Percentiles rank a stretch among this genome's conserved stretches.
These are phyloP conservation scores for Thalassarche chlororhynchos DNA, from an alignment of 2,113 vertebrate species.

Conservation along the genomic window DNA sequence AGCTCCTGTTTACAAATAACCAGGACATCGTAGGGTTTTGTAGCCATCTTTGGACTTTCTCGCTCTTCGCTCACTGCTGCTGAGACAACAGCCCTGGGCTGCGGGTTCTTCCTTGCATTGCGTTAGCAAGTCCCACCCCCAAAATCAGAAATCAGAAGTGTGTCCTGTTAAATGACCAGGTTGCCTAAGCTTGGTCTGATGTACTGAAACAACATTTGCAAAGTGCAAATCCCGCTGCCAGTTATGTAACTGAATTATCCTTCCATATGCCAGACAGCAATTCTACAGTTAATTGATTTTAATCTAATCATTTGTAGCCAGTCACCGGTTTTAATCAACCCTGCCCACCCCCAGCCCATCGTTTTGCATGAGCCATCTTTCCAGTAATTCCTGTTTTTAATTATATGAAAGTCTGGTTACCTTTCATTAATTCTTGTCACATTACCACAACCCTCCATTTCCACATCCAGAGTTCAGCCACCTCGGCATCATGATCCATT, in stretches of 20 bases:
- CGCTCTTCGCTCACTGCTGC: neutral
- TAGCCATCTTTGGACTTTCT: neutral
- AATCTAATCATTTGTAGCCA: constrained; percentile 65
- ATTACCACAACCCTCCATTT: neutral
- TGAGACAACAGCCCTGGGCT: neutral
- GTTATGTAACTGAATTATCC: constrained; percentile 61
- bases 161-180: neutral
- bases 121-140: neutral
- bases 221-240: constrained; percentile 39
- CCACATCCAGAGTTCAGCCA: neutral
- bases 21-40: neutral
- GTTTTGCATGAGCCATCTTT: neutral
- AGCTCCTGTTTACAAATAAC: neutral
- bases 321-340: constrained; percentile 50
- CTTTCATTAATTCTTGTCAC: constrained; percentile 57
- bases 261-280: constrained; percentile 48
- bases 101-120: neutral
- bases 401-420: constrained; percentile 7
- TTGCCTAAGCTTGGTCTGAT: neutral
- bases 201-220: neutral
- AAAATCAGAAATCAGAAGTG: neutral
- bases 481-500: neutral
- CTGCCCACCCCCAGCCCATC: neutral
- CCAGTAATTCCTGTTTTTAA: constrained; percentile 46
- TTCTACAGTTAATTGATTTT: constrained; percentile 66